Evolutionary conservation across 2,888 invertebrate genomes (phyloP), one percentile per base, ranked within the genome.

Genomic region (Cantharis rufa): DNA sequence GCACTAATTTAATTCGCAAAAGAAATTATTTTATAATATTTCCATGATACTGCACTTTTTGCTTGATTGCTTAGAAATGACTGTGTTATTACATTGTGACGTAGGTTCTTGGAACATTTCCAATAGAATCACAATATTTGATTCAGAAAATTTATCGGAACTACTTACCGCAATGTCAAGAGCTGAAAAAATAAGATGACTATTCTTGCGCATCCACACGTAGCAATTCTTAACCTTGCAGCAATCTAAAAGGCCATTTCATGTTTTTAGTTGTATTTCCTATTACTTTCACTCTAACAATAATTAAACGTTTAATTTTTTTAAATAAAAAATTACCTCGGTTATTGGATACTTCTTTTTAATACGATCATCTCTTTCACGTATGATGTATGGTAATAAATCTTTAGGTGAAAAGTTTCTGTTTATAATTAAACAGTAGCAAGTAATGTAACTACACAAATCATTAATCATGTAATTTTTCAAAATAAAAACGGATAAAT

Each of bases 151-250:
- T 28, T 62, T 62, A 15, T n/a, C 3, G 15, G 48, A 48, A 48
- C 48, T 48, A 24, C 24, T 24, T 24, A 73, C 70, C 64, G 32
- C 76, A 77, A 77, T 77, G 76, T 73, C 76, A 77, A 73, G 71
- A 77, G 76, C 48, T 66, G 15, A 73, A 77, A 77, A 77, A 74
- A 64, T 32, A 69, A 73, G 76, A 77, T 24, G 73, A 62, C 70
- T 27, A 71, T 77, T 77, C 73, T 73, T 66, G 76, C 62, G 76
- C 76, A 77, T 77, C 76, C 76, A 77, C 63, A 77, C 70, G 76
- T 73, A 73, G 70, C 76, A 70, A 70, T 28, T 21, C 13, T 18
- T 24, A 70, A 64, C 74, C 74, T 74, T 73, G 48, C 11, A 61
- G 64, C 32, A 70, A 74, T 27, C 28, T 63, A 69, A 69, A 74